These are phyloP conservation scores for Tetramorium alpestre DNA, from an alignment of 1,140 invertebrate species.

Conservation along the genomic window DNA sequence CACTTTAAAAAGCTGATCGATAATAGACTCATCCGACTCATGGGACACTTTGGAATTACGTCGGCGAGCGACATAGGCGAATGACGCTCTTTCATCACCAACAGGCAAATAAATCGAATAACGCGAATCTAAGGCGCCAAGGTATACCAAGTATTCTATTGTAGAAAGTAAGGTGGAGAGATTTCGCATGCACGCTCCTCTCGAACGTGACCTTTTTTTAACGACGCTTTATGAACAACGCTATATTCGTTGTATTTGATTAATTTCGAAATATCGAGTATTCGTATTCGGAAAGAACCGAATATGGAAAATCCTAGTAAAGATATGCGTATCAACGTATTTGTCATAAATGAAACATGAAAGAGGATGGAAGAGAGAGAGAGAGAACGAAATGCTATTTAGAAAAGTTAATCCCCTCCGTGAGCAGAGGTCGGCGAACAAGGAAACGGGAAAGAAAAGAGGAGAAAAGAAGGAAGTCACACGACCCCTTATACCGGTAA, in stretches of 20 bases:
- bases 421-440: not conserved
- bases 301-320: not conserved
- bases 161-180: constrained; percentile 76
- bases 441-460: constrained; percentile 33
- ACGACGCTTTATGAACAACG: not conserved
- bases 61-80: no score
- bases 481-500: constrained; percentile 77
- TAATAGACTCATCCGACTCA: not conserved
- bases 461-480: constrained; percentile 65
- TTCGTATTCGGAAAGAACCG: not conserved
- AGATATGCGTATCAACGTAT: not conserved
- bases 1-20: not conserved
- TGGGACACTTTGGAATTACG: no score
- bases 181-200: constrained; percentile 46
- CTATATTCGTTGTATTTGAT: not conserved
- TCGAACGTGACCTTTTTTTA: not conserved
- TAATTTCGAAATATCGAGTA: not conserved
- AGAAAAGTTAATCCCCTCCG: not conserved
- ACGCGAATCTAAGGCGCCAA: constrained; percentile 46
- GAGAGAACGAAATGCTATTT: not conserved
- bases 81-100: constrained; percentile 53
- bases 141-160: constrained; percentile 67
- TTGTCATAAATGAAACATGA: not conserved
- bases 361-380: not conserved
- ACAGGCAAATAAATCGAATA: constrained; percentile 60